Evolutionary conservation across 2,888 invertebrate genomes (phyloP).

Genomic region (Pogonocherus hispidulus): DNA sequence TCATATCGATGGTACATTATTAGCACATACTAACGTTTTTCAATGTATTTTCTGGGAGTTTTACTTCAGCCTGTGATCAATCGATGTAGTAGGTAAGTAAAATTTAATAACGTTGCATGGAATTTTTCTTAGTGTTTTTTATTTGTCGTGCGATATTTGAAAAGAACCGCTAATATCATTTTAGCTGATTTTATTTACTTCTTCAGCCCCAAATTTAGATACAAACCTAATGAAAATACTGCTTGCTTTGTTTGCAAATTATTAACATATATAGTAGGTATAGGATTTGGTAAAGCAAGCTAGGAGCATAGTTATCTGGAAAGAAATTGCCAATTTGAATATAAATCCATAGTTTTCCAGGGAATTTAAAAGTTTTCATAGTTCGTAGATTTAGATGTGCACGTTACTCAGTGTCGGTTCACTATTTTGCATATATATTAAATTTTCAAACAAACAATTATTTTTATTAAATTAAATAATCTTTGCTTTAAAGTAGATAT

Average conservation of each 20-base stretch:
- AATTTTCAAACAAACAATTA: conserved; percentile 37
- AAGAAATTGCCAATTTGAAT: conserved; percentile 50
- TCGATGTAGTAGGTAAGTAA: no score
- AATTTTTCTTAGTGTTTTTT: no score
- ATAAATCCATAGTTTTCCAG: conserved; percentile 45
- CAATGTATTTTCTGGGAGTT: no score
- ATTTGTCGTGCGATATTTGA: no score
- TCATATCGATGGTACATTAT: no score
- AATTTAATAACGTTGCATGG: no score
- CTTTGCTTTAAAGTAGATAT: conserved; percentile 9
- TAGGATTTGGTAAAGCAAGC: conserved; percentile 26
- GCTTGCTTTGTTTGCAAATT: conserved; percentile 7
- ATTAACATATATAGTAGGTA: conserved; percentile 37
- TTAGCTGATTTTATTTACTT: no score
- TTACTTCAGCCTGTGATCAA: no score
- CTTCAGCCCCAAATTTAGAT: no score
- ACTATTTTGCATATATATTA: conserved; percentile 48
- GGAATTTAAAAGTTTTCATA: conserved; percentile 44
- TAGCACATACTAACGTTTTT: no score
- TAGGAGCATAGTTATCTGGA: conserved; percentile 36
- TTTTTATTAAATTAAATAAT: conserved; percentile 25
- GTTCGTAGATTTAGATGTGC: conserved; percentile 34
- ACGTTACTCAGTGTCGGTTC: conserved; percentile 29
- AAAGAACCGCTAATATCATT: no score
- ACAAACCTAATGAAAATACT: no score